Percentiles rank a stretch among this genome's conserved stretches.
These are phyloP conservation scores for Formica exsecta DNA, from an alignment of 1,140 invertebrate genomes.

Conservation along the genomic window DNA sequence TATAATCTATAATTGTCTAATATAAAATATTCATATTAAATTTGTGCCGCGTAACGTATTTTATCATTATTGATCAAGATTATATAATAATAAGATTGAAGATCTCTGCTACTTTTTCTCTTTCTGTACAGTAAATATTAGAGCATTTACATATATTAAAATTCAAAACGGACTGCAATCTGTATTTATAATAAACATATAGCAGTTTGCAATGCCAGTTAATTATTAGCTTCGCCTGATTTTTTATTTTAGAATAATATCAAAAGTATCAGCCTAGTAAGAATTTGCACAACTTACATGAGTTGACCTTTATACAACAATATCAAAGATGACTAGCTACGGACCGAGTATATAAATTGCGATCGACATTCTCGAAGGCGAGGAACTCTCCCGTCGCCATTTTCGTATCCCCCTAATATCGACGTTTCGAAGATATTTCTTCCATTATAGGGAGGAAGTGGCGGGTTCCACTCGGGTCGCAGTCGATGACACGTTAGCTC, in stretches of 20 bases:
- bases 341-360: conserved; percentile 35
- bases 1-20: no score
- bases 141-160: no score
- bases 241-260: background rate
- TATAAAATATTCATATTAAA: no score
- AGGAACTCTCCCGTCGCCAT: conserved; percentile 33
- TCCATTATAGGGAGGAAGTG: conserved; percentile 51
- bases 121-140: no score
- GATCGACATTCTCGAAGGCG: conserved; percentile 34
- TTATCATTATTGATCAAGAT: no score
- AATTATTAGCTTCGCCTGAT: no score
- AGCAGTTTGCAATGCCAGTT: no score
- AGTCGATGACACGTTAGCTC: conserved; percentile 60
- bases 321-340: conserved; percentile 13
- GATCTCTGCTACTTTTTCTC: no score
- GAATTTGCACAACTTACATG: conserved; percentile 14
- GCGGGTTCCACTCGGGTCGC: conserved; percentile 40
- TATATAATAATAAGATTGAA: no score
- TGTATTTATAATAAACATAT: no score
- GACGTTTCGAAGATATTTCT: conserved; percentile 51
- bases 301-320: conserved; percentile 36
- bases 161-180: no score
- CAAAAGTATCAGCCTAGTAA: background rate
- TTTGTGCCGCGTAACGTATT: no score
- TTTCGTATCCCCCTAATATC: conserved; percentile 46